A percentile compares a stretch with the other conserved stretches of the same genome.
Evolutionary conservation across 2,888 invertebrate genomes (phyloP).

Genomic region (Brenthis hecate): DNA sequence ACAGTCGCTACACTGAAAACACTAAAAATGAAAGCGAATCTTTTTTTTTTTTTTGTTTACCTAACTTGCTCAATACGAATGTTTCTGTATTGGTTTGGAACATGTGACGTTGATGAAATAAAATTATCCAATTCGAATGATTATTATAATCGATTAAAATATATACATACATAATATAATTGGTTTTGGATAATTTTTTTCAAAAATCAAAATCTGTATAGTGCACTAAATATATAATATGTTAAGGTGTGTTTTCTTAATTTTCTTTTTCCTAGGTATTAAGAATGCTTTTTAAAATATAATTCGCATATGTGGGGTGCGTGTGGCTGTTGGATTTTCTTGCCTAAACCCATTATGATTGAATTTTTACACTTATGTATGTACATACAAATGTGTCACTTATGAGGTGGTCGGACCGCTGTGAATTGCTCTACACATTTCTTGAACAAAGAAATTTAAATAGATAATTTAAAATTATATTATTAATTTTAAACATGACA

Average conservation of each 20-base stretch:
- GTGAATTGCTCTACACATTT: neutral
- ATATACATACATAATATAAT: too few species aligned
- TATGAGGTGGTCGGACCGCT: too few species aligned
- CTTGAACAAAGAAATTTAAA: neutral
- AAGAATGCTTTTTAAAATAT: slow-evolving; percentile 65
- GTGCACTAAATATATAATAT: slow-evolving; percentile 53
- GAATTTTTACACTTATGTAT: too few species aligned
- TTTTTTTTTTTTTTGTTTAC: slow-evolving; percentile 17
- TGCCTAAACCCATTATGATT: neutral
- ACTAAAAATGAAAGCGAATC: slow-evolving; percentile 3
- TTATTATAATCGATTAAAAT: too few species aligned
- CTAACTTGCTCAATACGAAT: slow-evolving; percentile 36
- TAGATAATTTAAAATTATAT: slow-evolving; percentile 8
- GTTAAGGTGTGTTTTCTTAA: slow-evolving; percentile 57
- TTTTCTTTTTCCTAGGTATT: slow-evolving; percentile 65
- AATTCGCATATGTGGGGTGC: slow-evolving; percentile 48
- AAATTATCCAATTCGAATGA: too few species aligned
- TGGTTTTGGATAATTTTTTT: slow-evolving; percentile 42
- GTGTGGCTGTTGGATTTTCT: slow-evolving; percentile 24
- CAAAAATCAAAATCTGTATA: slow-evolving; percentile 50
- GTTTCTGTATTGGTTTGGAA: slow-evolving; percentile 19
- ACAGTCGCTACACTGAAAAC: neutral
- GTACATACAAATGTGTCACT: too few species aligned
- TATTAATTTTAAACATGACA: slow-evolving; percentile 12
- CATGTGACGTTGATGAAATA: neutral